Evolutionary conservation across 2,797 vertebrate species (phyloP).

Genomic region (Melanotaenia nigrans): DNA sequence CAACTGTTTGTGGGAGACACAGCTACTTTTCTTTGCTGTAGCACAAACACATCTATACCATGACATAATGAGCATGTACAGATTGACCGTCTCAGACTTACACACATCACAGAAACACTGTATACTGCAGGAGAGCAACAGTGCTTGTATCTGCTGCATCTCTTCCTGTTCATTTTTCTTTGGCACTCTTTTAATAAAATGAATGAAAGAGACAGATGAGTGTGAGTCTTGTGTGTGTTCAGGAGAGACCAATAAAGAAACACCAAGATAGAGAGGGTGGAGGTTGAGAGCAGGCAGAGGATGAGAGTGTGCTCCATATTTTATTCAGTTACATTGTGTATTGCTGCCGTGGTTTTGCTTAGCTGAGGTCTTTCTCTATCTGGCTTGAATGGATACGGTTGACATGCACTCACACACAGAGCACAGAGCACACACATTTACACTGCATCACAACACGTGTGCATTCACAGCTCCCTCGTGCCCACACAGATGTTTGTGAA

Average conservation of each 20-base stretch:
- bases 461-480: slow-evolving; percentile 10
- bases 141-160: slow-evolving; percentile 10
- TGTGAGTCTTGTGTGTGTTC: slow-evolving; percentile 17
- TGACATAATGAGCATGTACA: slow-evolving; percentile 15
- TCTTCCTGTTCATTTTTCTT: slow-evolving; percentile 27
- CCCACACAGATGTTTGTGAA: not conserved
- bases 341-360: slow-evolving; percentile 55
- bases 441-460: slow-evolving; percentile 10
- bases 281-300: slow-evolving; percentile 38
- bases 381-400: slow-evolving; percentile 33
- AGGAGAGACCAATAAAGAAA: slow-evolving; percentile 7
- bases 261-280: slow-evolving; percentile 25
- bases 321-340: slow-evolving; percentile 56
- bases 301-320: slow-evolving; percentile 56
- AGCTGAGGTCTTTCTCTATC: slow-evolving; percentile 55
- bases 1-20: slow-evolving; percentile 59
- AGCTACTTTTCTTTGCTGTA: slow-evolving; percentile 35
- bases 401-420: slow-evolving; percentile 11
- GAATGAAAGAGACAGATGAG: slow-evolving; percentile 36
- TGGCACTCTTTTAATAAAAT: slow-evolving; percentile 29
- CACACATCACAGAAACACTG: not conserved
- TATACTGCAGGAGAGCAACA: slow-evolving; percentile 1
- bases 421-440: not conserved
- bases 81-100: slow-evolving; percentile 15
- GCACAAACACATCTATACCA: slow-evolving; percentile 25